Conservation (phyloP, 1,140 invertebrate genomes). For the Diorhabda elongata region DNA sequence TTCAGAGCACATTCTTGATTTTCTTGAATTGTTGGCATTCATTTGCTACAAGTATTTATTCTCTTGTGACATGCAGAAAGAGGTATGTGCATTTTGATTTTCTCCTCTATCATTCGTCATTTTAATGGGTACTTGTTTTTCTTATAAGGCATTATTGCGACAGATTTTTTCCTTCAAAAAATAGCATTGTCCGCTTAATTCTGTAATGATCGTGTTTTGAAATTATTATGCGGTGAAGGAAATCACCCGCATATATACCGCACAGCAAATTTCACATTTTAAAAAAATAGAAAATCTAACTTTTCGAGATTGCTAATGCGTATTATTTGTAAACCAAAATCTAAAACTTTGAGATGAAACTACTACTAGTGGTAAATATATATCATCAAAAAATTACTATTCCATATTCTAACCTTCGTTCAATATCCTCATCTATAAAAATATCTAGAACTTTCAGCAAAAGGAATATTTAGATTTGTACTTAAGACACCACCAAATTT, state of each 20-base stretch:
- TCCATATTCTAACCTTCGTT: too few relatives aligned
- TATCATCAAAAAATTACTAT: too few relatives aligned
- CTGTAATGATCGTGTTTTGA: conserved; percentile 26
- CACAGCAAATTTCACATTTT: too few relatives aligned
- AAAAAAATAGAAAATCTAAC: too few relatives aligned
- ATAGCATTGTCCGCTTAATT: conserved; percentile 32
- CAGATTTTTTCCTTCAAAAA: conserved; percentile 24
- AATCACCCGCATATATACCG: neutral
- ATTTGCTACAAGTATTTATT: conserved; percentile 20
- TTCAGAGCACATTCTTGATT: conserved; percentile 29
- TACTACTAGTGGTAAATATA: too few relatives aligned
- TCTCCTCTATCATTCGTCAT: conserved; percentile 33
- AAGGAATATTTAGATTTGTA: too few relatives aligned
- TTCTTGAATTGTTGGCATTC: conserved; percentile 28
- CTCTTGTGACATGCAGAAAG: conserved; percentile 31
- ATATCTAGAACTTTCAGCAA: too few relatives aligned
- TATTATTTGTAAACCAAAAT: too few relatives aligned
- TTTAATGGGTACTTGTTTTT: conserved; percentile 34
- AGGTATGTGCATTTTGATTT: conserved; percentile 39
- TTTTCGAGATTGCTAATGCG: too few relatives aligned
- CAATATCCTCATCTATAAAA: too few relatives aligned
- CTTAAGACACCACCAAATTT: too few relatives aligned
- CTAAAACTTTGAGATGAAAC: too few relatives aligned
- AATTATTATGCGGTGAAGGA: conserved; percentile 6
- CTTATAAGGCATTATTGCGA: conserved; percentile 32